A percentile compares a stretch with the other conserved stretches of the same genome.
phyloP scores from a whole-genome alignment of 2,888 invertebrate species.

The Agriopis leucophaearia region DNA sequence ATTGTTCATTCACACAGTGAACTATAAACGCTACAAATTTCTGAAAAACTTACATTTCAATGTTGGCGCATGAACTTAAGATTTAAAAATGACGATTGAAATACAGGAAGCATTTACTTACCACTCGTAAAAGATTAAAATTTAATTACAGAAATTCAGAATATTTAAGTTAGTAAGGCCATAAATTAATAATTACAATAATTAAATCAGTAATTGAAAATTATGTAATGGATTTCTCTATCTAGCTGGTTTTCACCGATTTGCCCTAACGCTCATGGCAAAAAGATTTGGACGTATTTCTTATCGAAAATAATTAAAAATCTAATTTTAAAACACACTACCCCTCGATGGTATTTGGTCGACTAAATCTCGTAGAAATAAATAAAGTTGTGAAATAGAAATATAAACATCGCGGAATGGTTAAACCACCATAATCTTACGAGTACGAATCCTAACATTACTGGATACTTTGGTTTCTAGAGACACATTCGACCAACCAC shows the following conservation, averaged over 20 bases:
- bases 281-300: slow-evolving; percentile 64
- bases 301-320: slow-evolving; percentile 57
- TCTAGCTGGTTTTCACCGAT: slow-evolving; percentile 64
- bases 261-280: slow-evolving; percentile 56
- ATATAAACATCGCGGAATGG: slow-evolving; percentile 55
- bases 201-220: slow-evolving; percentile 33
- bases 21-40: slow-evolving; percentile 7
- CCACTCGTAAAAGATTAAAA: slow-evolving; percentile 10
- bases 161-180: slow-evolving; percentile 70
- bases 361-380: slow-evolving; percentile 64
- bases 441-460: slow-evolving; percentile 60
- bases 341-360: slow-evolving; percentile 61
- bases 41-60: slow-evolving; percentile 5
- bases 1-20: slow-evolving; percentile 45
- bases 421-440: slow-evolving; percentile 59
- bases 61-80: neutral
- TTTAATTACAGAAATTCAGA: slow-evolving; percentile 16
- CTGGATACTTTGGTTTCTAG: slow-evolving; percentile 71
- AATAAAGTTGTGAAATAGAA: slow-evolving; percentile 55
- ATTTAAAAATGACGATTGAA: slow-evolving; percentile 11
- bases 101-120: slow-evolving; percentile 6
- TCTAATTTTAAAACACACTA: slow-evolving; percentile 59
- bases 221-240: slow-evolving; percentile 73
- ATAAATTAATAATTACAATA: slow-evolving; percentile 68
- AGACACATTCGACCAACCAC: slow-evolving; percentile 69